Evolutionary conservation across 2,888 invertebrate genomes (phyloP).

Genomic region (Spilarctia lutea): DNA sequence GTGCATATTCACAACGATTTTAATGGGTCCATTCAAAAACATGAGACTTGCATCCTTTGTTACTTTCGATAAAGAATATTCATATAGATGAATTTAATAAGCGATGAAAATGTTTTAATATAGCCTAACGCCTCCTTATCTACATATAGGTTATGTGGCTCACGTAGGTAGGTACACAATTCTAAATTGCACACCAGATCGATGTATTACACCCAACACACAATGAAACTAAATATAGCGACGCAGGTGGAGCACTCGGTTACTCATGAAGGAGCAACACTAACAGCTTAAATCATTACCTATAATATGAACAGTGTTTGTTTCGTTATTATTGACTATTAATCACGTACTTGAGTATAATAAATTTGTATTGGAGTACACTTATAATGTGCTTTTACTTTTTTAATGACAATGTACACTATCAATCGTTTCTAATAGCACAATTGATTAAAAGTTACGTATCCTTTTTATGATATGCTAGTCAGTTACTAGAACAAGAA

Average conservation of each 20-base stretch:
- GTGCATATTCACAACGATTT: conserved; percentile 13
- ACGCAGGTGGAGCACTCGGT: conserved; percentile 71
- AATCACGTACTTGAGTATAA: conserved; percentile 7
- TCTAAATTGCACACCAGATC: conserved; percentile 66
- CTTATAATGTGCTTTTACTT: not conserved
- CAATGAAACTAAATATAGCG: conserved; percentile 84
- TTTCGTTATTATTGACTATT: conserved; percentile 32
- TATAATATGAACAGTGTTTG: conserved; percentile 46
- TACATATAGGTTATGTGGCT: conserved; percentile 26
- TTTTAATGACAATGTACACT: not conserved
- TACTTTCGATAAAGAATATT: conserved; percentile 12
- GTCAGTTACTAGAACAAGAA: not conserved
- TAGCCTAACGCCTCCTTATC: conserved; percentile 17
- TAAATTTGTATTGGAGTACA: not conserved
- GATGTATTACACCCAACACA: conserved; percentile 75
- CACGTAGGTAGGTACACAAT: conserved; percentile 40
- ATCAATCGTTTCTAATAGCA: too few species aligned
- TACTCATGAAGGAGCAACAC: conserved; percentile 68
- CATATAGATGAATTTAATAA: conserved; percentile 13
- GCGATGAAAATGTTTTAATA: conserved; percentile 20
- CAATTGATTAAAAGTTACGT: too few species aligned
- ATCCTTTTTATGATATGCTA: not conserved
- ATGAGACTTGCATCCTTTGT: conserved; percentile 14
- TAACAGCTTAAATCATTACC: conserved; percentile 60
- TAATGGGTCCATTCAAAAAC: conserved; percentile 5